Base-by-base conservation (phyloP, 2,888 invertebrate genomes). In the Caenorhabditis macrosperma region DNA sequence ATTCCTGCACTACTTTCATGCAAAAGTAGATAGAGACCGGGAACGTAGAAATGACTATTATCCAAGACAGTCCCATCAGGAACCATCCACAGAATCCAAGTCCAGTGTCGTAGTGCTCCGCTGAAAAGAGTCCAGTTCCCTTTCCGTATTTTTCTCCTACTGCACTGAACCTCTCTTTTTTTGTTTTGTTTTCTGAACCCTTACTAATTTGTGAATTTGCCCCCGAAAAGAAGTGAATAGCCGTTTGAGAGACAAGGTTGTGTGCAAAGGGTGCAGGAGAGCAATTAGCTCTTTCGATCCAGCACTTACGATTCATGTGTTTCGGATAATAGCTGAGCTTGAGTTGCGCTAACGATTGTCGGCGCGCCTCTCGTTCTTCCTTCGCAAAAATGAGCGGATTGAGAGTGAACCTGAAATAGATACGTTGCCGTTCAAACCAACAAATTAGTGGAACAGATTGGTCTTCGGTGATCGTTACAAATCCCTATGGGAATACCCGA, bases 1-100 rank as follows among this genome's bases (percentile, higher is more conserved):
- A 91, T 69, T 91, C 91, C 80, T 91, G 90, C 10, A 91, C 91
- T 20, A 88, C 86, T 74, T 88, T 88, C 55, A 88, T 82, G 71
- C 86, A 87, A 60, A 88, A 87, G 55, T 85, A 85, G 15, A 86
- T 84, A 0, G 86, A 87, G n/a, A 88, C 35, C 0, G 88, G 88
- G 50, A 86, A 86, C 20, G 85, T 86, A 26, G 81, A 48, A 15
- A 87, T 54, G 26, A 88, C 85, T 20, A 87, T 80, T 7, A 86
- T 61, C 86, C 85, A 86, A 1, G 88, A 88, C 3, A 88, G 59
- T 20, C 78, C 82, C 79, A 86, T 87, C 10, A 88, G 66, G 20
- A 87, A 66, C 86, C 85, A 89, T 35, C 87, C 87, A 74, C 88
- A 86, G 57, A 87, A 80, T 50, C 87, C 90, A 3, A 89, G 81